A percentile compares a stretch with the other conserved stretches of the same genome.
Conservation (phyloP, 2,888 invertebrate genomes). For the Invenusta paracnida region DNA sequence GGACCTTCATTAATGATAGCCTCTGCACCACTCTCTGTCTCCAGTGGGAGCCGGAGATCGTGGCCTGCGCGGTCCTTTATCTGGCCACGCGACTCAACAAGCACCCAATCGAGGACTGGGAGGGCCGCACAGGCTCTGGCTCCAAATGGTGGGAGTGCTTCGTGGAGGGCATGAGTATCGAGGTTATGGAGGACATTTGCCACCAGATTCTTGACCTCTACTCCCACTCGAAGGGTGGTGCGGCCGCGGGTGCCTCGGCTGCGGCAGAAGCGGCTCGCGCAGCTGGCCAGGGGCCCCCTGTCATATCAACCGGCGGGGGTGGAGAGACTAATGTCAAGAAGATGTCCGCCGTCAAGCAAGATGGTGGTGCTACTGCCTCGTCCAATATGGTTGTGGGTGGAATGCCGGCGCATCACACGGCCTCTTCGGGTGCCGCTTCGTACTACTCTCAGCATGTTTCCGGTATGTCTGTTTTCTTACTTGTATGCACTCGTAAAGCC, state of each 20-base stretch:
- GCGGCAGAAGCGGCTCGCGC: background rate
- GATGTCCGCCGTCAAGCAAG: too few relatives aligned
- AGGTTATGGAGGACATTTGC: constrained; percentile 65
- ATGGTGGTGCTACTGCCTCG: too few relatives aligned
- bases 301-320: too few relatives aligned
- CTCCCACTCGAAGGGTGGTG: constrained; percentile 8
- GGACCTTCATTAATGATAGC: constrained; percentile 98
- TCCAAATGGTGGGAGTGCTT: constrained; percentile 92
- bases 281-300: background rate
- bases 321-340: too few relatives aligned
- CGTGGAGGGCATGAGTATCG: constrained; percentile 86
- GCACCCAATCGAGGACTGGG: constrained; percentile 89
- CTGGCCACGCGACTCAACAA: constrained; percentile 89
- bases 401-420: too few relatives aligned
- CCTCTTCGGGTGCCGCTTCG: too few relatives aligned
- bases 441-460: too few relatives aligned
- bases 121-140: constrained; percentile 69
- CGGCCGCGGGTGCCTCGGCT: background rate
- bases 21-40: constrained; percentile 89
- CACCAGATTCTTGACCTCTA: constrained; percentile 28
- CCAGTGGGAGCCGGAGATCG: constrained; percentile 96
- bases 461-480: too few relatives aligned
- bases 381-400: too few relatives aligned
- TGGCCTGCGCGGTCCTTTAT: constrained; percentile 90
- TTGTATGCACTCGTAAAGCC: too few relatives aligned